Base-by-base conservation (phyloP, 2,113 vertebrate species). In the Pseudorectes ferrugineus region DNA sequence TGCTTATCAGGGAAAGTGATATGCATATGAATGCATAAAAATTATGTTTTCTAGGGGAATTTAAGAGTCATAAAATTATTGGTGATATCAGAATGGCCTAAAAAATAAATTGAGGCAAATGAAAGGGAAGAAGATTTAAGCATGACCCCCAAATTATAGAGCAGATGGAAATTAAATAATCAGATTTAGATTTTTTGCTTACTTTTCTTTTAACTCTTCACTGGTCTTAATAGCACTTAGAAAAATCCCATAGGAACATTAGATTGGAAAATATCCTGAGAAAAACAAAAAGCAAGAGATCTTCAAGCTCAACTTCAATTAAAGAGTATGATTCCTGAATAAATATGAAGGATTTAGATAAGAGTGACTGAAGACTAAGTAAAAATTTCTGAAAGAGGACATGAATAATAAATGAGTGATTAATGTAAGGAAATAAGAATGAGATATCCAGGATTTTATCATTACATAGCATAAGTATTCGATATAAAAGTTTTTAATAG, bases 381-480 rank as follows among this genome's bases (percentile, higher is more conserved):
- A 77, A 94, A 86, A 92, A 67, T 35, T 89, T 81, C 63, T 71
- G 67, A 63, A 90, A 85, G 63, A 49, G 4, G 55, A 79, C 20
- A 73, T 92, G 88, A 85, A 97, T 93, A 90, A 77, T 71, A 92
- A 90, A 91, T 78, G 7, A 94, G 31, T 89, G 65, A 95, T 88
- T 84, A 95, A 78, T 7, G 0, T 86, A 74, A 71, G 42, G 55
- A 90, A 88, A 68, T 80, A 85, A 68, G 71, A 93, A 88, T 55
- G 7, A 80, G 31, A 74, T 73, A 57, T 45, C 72, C 42, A 78
- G 65, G 46, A 81, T 85, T 86, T 68, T 81, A 92, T 55, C 43
- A 61, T 55, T 55, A 67, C 35, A 17, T 36, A 74, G 11, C 24
- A 29, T 71, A 88, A 71, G 61, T 67, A 67, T 81, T 91, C 2